Conservation (phyloP, 2,888 invertebrate genomes). For the Octonoba sinensis region DNA sequence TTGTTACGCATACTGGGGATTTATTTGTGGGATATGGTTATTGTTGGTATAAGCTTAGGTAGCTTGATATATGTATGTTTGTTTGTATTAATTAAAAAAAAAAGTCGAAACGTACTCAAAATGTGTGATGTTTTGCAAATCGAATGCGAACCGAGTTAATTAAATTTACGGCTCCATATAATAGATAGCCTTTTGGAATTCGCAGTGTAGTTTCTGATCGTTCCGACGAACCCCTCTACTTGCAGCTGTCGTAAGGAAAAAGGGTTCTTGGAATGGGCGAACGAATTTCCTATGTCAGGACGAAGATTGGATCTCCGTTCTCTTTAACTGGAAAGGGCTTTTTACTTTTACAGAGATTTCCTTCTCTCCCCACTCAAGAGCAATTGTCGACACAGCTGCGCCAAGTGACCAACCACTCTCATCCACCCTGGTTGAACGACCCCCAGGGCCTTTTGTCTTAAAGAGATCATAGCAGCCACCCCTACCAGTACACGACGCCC, state of each 20-base stretch:
- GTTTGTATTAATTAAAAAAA: too few relatives aligned
- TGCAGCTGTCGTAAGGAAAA: slow-evolving; percentile 52
- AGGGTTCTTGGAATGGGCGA: slow-evolving; percentile 19
- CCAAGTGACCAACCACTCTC: slow-evolving; percentile 46
- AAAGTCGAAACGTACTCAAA: too few relatives aligned
- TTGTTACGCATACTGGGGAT: too few relatives aligned
- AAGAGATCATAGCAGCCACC: slow-evolving; percentile 8
- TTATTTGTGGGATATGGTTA: too few relatives aligned
- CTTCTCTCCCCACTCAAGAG: not conserved
- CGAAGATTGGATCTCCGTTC: slow-evolving; percentile 47
- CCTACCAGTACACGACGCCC: slow-evolving; percentile 18
- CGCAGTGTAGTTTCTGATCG: too few relatives aligned
- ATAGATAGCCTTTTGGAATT: too few relatives aligned
- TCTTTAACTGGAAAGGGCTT: slow-evolving; percentile 38
- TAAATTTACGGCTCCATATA: too few relatives aligned
- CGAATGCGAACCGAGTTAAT: too few relatives aligned
- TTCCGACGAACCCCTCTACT: slow-evolving; percentile 11
- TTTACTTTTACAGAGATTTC: slow-evolving; percentile 55
- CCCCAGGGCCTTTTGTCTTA: slow-evolving; percentile 33
- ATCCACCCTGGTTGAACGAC: not conserved
- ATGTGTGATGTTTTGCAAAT: too few relatives aligned
- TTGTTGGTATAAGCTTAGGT: too few relatives aligned
- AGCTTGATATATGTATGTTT: too few relatives aligned
- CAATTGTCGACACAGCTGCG: slow-evolving; percentile 51
- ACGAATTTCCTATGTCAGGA: slow-evolving; percentile 25